These are phyloP conservation scores for Rhynchophorus ferrugineus DNA, from an alignment of 1,140 invertebrate genomes.

Conservation along the genomic window DNA sequence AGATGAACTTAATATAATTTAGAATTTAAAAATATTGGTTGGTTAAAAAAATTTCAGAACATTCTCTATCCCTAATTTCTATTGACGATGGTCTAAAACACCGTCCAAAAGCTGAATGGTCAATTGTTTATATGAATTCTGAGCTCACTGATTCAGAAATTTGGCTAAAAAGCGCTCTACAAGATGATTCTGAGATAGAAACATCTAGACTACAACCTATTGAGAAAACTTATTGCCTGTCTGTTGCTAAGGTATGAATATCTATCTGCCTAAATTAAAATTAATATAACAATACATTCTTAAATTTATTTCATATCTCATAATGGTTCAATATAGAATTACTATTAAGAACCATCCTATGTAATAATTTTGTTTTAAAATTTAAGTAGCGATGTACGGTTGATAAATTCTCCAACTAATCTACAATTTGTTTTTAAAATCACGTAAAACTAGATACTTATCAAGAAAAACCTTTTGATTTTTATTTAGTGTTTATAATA, in stretches of 20 bases:
- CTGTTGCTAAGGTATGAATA: constrained; percentile 57
- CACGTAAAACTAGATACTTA: too few relatives aligned
- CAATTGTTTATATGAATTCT: constrained; percentile 86
- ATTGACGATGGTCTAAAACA: constrained; percentile 79
- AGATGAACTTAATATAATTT: not conserved
- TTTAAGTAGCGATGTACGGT: too few relatives aligned
- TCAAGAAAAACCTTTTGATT: too few relatives aligned
- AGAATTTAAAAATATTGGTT: not conserved
- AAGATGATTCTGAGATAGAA: constrained; percentile 46
- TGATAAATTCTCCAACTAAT: too few relatives aligned
- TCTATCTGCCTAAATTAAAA: not conserved
- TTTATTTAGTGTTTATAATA: too few relatives aligned
- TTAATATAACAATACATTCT: too few relatives aligned
- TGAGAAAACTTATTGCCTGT: constrained; percentile 84
- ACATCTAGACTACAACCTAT: constrained; percentile 56
- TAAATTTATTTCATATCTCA: too few relatives aligned
- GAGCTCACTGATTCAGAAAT: constrained; percentile 85
- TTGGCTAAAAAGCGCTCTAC: constrained; percentile 77
- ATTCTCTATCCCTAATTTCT: constrained; percentile 67
- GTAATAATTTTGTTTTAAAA: too few relatives aligned
- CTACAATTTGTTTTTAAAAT: too few relatives aligned
- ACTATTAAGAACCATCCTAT: too few relatives aligned
- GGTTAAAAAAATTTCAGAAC: constrained; percentile 46
- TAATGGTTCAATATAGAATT: too few relatives aligned
- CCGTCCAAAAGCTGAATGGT: constrained; percentile 82